A percentile compares a stretch with the other conserved stretches of the same genome.
phyloP scores from a whole-genome alignment of 2,888 invertebrate genomes.

The Ectobius pallidus region DNA sequence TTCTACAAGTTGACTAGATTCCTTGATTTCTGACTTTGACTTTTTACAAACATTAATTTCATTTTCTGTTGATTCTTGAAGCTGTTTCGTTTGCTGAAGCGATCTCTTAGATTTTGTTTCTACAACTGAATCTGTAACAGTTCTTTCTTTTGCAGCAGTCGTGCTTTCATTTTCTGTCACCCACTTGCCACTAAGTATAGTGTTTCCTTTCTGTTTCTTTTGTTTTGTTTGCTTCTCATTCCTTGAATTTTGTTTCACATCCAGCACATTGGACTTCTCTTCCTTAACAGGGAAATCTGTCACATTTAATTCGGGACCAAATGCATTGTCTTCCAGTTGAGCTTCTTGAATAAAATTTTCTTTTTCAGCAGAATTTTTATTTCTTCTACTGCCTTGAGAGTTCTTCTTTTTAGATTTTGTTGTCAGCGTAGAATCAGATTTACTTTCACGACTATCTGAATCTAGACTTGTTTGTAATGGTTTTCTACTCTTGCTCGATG shows the following conservation, averaged over 20 bases:
- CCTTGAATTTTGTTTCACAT: not conserved
- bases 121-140: not conserved
- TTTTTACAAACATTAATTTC: not conserved
- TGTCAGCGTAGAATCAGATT: not conserved
- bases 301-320: not conserved
- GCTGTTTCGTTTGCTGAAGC: not conserved
- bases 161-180: not conserved
- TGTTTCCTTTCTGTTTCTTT: not conserved
- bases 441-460: not conserved
- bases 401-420: not conserved
- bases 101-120: not conserved
- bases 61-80: not conserved
- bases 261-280: not conserved
- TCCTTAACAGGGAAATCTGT: not conserved
- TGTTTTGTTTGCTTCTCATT: not conserved
- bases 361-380: not conserved
- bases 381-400: not conserved
- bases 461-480: not conserved
- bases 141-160: too few relatives aligned
- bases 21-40: not conserved
- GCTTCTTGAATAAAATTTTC: not conserved
- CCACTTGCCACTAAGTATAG: not conserved
- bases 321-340: not conserved
- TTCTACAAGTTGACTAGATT: not conserved
- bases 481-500: not conserved